Evolutionary conservation across 1,140 invertebrate genomes (phyloP), one percentile per base, ranked within the genome.

Genomic region (Cotesia chilonis): DNA sequence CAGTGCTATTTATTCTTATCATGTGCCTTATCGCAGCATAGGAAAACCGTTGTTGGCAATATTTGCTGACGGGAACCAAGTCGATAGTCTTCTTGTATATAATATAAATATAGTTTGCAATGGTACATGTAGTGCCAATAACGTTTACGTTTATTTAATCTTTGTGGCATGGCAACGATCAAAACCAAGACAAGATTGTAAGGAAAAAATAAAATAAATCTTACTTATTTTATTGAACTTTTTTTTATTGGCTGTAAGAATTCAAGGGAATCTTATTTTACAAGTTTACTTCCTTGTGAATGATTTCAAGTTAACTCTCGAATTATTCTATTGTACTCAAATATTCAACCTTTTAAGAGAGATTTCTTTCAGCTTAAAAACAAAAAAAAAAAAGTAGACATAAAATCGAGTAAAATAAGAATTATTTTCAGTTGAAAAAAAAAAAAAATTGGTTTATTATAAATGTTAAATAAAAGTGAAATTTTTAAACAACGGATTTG

Each of bases 41-140:
- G 76, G 67, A 81, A 78, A 75, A 60, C 74, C 72, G 76, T 79
- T 72, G 70, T 72, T 78, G 73, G 71, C 75, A 76, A 75, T 77
- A 76, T 81, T 81, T 82, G 70, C 78, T 51, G 76, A 79, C 66
- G 63, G 59, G 55, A 72, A 74, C 69, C 75, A 60, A 67, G 74
- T 74, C 71, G 75, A 81, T 76, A 76, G 70, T 74, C 71, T 68
- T 47, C 10, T 47, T 47, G 6, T 47, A 47, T 10, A 47, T 47
- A 9, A 47, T 47, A 47, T 28, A 28, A 17, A 17, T 1, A 28
- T 47, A 47, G 41, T 47, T 47, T 47, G 41, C 41, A 47, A 47
- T 47, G 41, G 41, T 47, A 47, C 41, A 47, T 47, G 41, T 47
- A 47, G 41, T 47, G 64, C 28, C 61, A 51, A 55, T 64, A 35